Evolutionary conservation across 2,888 invertebrate genomes (phyloP), one percentile per base, ranked within the genome.

Genomic region (Aphidoletes aphidimyza): DNA sequence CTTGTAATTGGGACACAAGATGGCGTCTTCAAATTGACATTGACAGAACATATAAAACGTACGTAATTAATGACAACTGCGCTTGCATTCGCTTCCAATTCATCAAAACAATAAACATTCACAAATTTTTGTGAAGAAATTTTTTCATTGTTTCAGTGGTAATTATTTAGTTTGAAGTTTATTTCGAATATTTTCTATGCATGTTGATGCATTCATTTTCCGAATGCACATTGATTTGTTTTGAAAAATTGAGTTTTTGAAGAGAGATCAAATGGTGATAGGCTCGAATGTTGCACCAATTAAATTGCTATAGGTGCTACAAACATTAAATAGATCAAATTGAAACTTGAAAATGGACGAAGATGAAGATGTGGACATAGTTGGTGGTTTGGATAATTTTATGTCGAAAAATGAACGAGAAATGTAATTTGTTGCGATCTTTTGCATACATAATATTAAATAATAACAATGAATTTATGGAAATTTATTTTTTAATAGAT

Each of bases 341-440:
- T 17, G 30, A 26, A 81, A 37, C 6, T 85, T 69, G 87, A 90
- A 89, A 87, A 93, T 93, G 93, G 93, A 93, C 87, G 93, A 94
- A 86, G 94, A 94, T 85, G 94, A 94, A 87, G 94, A 94, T 90
- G 92, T 94, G 88, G 94, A 94, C 90, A 91, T 94, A 88, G 91
- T 94, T 87, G 94, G 94, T 86, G 94, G 94, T 91, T 94, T 93
- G 89, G 93, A 93, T 90, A 92, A 91, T 88, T 92, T 92, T 87
- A 90, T 93, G 87, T 91, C 92, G 78, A 92, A 92, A 89, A 92
- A 91, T 87, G 92, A 91, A 87, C 91, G 91, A 87, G 91, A 91
- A 89, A 91, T 93, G 93, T 93, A 88, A 92, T 92, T 91, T 78
- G 45, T 84, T 81, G n/a, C n/a, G 5, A n/a, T 37, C n/a, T n/a